Evolutionary conservation across 2,888 invertebrate genomes (phyloP).

Genomic region (Parnassius orleans): DNA sequence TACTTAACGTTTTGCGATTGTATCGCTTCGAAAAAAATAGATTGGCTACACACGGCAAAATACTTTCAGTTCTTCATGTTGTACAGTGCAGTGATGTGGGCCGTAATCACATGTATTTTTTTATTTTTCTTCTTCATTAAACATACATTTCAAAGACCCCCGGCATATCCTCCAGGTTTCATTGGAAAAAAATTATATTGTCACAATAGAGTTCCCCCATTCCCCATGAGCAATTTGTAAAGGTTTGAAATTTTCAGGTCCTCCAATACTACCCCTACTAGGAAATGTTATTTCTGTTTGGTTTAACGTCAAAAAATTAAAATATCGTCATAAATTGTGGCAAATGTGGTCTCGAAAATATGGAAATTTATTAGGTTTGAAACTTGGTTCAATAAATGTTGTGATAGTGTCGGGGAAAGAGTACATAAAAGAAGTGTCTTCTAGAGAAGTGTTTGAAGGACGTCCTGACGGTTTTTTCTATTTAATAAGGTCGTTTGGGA

Average conservation of each 20-base stretch:
- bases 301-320: constrained; percentile 47
- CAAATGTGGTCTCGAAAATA: constrained; percentile 78
- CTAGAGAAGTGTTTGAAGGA: constrained; percentile 85
- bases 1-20: constrained; percentile 28
- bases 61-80: constrained; percentile 19
- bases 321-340: constrained; percentile 82
- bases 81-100: constrained; percentile 36
- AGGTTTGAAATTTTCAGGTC: constrained; percentile 48
- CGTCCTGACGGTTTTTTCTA: constrained; percentile 88
- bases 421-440: constrained; percentile 82
- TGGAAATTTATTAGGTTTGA: constrained; percentile 84
- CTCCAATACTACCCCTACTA: constrained; percentile 54
- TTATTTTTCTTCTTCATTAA: constrained; percentile 32
- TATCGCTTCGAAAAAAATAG: constrained; percentile 25
- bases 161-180: constrained; percentile 42
- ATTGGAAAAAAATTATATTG: constrained; percentile 4
- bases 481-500: constrained; percentile 84
- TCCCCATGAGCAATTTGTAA: not conserved
- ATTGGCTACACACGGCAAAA: constrained; percentile 15
- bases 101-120: constrained; percentile 33
- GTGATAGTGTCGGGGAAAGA: constrained; percentile 83
- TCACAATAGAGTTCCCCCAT: not conserved
- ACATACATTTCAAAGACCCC: constrained; percentile 32
- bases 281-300: constrained; percentile 62
- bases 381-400: constrained; percentile 82